Base-by-base conservation (phyloP, 2,888 invertebrate species). In the Buathra laborator region DNA sequence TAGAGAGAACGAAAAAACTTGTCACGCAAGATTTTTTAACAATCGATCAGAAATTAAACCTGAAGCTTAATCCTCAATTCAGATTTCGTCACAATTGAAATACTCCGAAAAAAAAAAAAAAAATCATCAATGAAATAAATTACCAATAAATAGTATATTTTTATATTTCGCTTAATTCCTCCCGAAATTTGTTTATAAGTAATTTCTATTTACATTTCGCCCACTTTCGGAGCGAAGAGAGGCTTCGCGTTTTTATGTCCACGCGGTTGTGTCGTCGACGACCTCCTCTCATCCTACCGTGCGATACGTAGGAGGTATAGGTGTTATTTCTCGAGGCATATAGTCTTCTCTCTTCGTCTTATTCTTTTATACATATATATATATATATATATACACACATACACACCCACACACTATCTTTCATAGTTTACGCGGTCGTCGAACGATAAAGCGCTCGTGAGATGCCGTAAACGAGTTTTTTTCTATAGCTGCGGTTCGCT, bases 391-490 rank as follows among this genome's bases (percentile, higher is more conserved):
- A 59, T 29, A 24, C 12, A 83, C 48, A 24, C 24, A 24, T 7
- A 9, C 37, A 6, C 37, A 37, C 37, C 9, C 37, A 37, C 64
- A 37, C 66, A 53, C 81, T 75, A 62, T 75, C 79, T 71, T 56
- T 81, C 62, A 76, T 87, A 85, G 86, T 87, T 88, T 85, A 87
- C 81, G 86, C 85, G 86, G 85, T 87, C 87, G 85, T 80, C 83
- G 84, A 85, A 85, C 87, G 87, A 88, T 88, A 88, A 87, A 88
- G 83, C 85, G 86, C 78, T 87, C 83, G 86, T 85, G 88, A 85
- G 82, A 86, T 86, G 88, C 85, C 86, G 87, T 89, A 90, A 89
- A 89, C 89, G 88, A 88, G 88, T 89, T 89, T 89, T 68, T 68
- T 68, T 37, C 67, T 44, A 53, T 46, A 56, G 56, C 56, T n/a